Evolutionary conservation across 2,888 invertebrate species (phyloP), one percentile per base, ranked within the genome.

Genomic region (Eupelmus urozonus): DNA sequence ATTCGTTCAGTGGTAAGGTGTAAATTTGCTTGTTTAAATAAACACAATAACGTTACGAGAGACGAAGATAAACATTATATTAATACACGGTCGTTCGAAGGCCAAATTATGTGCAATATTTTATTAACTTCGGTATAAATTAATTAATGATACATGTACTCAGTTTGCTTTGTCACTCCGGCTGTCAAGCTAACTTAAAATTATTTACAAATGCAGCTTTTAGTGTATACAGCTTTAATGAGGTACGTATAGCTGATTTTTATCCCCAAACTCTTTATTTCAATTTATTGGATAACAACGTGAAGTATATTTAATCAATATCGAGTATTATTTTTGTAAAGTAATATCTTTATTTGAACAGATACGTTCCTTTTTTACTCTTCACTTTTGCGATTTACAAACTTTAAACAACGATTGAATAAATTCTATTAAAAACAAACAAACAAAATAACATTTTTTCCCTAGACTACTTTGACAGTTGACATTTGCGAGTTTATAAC

Each of bases 401-500:
- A n/a, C n/a, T n/a, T n/a, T n/a, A n/a, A n/a, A n/a, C n/a, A n/a
- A n/a, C n/a, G n/a, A n/a, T n/a, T n/a, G n/a, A n/a, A n/a, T n/a
- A n/a, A n/a, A n/a, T n/a, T n/a, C n/a, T n/a, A n/a, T n/a, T n/a
- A n/a, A n/a, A n/a, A n/a, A n/a, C n/a, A n/a, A n/a, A n/a, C n/a
- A n/a, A n/a, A n/a, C n/a, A n/a, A n/a, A n/a, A n/a, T n/a, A n/a
- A n/a, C n/a, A n/a, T n/a, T n/a, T n/a, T n/a, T n/a, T n/a, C n/a
- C n/a, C 34, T 34, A 34, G 9, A 34, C 9, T 34, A 34, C 34
- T 34, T 5, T 34, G 9, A 34, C 34, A 34, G 9, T 9, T 34
- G 3, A 34, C 3, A 34, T 73, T 60, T 55, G 34, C 40, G 20
- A 51, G 42, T 62, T 76, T 62, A 53, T 65, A n/a, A n/a, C n/a